Conservation (phyloP, 2,888 invertebrate species). For the Campoplex nolae region DNA sequence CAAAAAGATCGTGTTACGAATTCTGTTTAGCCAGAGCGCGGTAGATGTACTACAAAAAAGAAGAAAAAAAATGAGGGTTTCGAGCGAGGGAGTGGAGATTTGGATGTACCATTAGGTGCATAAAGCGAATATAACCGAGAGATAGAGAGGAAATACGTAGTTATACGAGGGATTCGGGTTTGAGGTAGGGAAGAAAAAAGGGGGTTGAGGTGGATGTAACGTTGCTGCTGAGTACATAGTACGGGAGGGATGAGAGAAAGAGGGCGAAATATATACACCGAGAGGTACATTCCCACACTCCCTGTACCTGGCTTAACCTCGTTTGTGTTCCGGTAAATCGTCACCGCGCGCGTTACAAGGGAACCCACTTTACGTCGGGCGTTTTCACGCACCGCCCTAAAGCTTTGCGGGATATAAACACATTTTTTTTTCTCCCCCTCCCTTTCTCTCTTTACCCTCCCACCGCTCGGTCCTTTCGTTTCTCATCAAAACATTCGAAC, state of each 20-base stretch:
- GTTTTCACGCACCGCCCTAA: slow-evolving; percentile 47
- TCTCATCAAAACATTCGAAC: slow-evolving; percentile 47
- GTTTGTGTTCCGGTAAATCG: slow-evolving; percentile 64
- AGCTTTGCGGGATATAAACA: slow-evolving; percentile 45
- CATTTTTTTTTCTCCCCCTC: slow-evolving; percentile 27
- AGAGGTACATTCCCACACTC: slow-evolving; percentile 34
- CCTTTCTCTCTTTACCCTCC: not conserved
- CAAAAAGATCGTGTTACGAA: slow-evolving; percentile 2
- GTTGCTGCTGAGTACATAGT: not conserved
- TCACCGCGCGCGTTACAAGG: slow-evolving; percentile 68
- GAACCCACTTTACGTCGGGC: slow-evolving; percentile 71
- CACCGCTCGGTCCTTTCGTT: slow-evolving; percentile 3
- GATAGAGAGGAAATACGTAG: slow-evolving; percentile 52
- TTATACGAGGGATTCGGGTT: slow-evolving; percentile 59
- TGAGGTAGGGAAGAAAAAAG: not conserved
- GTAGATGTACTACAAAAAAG: not conserved
- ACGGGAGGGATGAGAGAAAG: slow-evolving; percentile 7
- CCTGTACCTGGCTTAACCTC: slow-evolving; percentile 46
- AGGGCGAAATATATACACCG: slow-evolving; percentile 6
- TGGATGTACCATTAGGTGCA: slow-evolving; percentile 65
- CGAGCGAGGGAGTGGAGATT: slow-evolving; percentile 29
- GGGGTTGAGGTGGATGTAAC: slow-evolving; percentile 4
- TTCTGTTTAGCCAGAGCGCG: slow-evolving; percentile 17
- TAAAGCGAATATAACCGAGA: slow-evolving; percentile 70
- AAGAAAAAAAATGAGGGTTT: not conserved